Percentiles rank a stretch among this genome's conserved stretches.
phyloP scores from a whole-genome alignment of 2,113 vertebrate genomes.

The Rhineura floridana region DNA sequence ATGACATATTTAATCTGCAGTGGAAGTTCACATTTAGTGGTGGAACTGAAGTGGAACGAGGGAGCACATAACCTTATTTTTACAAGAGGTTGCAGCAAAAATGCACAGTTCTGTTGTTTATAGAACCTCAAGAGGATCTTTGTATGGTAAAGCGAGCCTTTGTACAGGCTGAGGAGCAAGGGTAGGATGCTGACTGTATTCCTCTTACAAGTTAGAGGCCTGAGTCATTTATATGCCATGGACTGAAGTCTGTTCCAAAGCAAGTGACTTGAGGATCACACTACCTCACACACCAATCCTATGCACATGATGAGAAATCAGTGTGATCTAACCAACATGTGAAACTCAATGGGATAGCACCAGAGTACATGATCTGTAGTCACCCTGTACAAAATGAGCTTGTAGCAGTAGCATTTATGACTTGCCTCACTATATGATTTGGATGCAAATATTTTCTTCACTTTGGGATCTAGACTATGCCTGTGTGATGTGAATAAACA shows the following conservation, averaged over 20 bases:
- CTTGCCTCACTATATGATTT: neutral
- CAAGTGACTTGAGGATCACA: neutral
- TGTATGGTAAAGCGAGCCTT: neutral
- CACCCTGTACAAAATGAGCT: neutral
- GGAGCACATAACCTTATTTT: constrained; percentile 68
- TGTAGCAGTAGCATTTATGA: neutral
- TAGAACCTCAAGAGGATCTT: constrained; percentile 31
- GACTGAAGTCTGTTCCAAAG: too few relatives aligned
- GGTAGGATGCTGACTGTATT: neutral
- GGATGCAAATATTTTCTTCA: neutral
- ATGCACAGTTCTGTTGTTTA: constrained; percentile 22
- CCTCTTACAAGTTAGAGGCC: neutral
- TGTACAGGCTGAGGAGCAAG: neutral
- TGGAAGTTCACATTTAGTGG: constrained; percentile 76
- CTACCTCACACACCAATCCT: neutral
- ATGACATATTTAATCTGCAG: constrained; percentile 77
- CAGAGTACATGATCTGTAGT: neutral
- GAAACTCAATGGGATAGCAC: neutral
- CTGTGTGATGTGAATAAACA: neutral
- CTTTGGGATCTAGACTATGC: neutral
- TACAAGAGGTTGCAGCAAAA: constrained; percentile 63
- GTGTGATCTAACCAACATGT: neutral
- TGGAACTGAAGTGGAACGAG: constrained; percentile 73
- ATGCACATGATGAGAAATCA: neutral
- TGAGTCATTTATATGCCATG: accelerated